Base-by-base conservation (phyloP, 2,888 invertebrate species). In the Palloptera scutellata region DNA sequence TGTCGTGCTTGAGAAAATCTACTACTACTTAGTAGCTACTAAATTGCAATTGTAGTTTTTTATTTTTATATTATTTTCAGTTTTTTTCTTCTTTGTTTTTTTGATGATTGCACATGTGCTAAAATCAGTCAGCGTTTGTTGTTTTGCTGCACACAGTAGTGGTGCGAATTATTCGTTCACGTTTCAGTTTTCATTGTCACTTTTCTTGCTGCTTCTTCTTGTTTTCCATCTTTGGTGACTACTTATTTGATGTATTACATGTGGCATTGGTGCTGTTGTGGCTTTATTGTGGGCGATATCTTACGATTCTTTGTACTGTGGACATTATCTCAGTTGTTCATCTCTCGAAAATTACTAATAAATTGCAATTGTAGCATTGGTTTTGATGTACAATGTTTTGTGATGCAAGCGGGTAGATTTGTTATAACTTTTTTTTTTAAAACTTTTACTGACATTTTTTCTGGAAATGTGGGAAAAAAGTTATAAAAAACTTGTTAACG, bases 301-400 rank as follows among this genome's bases (percentile, higher is more conserved):
- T 81, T 81, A 80, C 81, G 80, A 79, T 76, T 74, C 53, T 13
- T 74, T 79, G 75, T 75, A 75, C 72, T 76, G 75, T 77, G 77
- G 79, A 80, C 77, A 79, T 79, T 80, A 80, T 80, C 81, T 61
- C 79, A 75, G 78, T 76, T 78, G 79, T 78, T 78, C 76, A 78
- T 78, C 78, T 78, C 30, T 30, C 74, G 17, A 75, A 78, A 77
- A 78, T 78, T 78, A 79, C 78, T 79, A 79, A 78, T 78, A 77
- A 79, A 79, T 78, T 78, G 77, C 78, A 73, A 72, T 64, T 78
- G 78, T 74, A 76, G 73, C 72, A 78, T 77, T 75, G 58, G 17
- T 17, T 54, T 19, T 54, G 20, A 15, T 54, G 48, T 13, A 48
- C 10, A 11, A 30, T 30, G 30, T 30, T 30, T 30, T 30, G 30